These are phyloP conservation scores for Clitarchus hookeri DNA, from an alignment of 2,888 invertebrate species.

Conservation along the genomic window DNA sequence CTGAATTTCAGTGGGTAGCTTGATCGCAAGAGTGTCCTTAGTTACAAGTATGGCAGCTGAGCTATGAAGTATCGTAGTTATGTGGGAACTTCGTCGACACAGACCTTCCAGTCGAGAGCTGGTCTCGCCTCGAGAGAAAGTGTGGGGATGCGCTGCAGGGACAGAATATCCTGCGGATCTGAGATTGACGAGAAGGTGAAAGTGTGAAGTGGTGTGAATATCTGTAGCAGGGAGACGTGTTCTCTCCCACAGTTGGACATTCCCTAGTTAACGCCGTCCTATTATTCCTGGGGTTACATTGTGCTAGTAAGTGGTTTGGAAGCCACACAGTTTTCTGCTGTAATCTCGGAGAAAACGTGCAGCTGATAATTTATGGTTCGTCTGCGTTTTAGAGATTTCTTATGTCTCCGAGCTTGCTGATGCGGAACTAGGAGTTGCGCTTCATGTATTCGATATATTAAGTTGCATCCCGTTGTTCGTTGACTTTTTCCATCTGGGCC, in stretches of 20 bases:
- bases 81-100: neutral
- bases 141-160: neutral
- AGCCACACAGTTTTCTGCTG: neutral
- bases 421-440: too few species aligned
- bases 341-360: neutral
- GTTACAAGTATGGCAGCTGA: neutral
- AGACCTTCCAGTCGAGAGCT: constrained; percentile 27
- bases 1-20: too few species aligned
- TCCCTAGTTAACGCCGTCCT: neutral
- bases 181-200: neutral
- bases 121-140: neutral
- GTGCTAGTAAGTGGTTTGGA: neutral
- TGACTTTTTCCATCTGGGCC: too few species aligned
- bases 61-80: neutral
- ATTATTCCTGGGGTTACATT: neutral
- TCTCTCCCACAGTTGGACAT: neutral
- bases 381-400: too few species aligned
- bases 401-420: too few species aligned
- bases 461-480: too few species aligned
- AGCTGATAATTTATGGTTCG: too few species aligned
- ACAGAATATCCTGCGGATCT: neutral
- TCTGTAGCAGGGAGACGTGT: neutral
- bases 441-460: too few species aligned
- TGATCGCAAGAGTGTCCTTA: too few species aligned
- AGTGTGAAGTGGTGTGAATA: neutral